Conservation (phyloP, 2,113 vertebrate species). For the Cephalopholis sonnerati region DNA sequence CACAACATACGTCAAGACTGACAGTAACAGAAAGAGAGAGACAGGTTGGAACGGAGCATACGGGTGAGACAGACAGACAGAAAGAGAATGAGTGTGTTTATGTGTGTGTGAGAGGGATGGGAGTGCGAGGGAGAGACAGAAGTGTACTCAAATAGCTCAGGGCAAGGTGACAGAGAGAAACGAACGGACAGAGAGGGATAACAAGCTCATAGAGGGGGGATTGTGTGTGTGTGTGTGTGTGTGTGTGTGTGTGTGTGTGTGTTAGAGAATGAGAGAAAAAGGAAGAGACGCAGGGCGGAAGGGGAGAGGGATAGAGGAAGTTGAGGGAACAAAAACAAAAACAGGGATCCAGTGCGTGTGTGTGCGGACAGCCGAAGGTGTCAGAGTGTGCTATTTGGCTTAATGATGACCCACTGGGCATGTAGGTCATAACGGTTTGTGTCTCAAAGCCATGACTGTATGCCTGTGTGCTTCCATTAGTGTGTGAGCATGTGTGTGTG, state of each 20-base stretch:
- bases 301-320: slow-evolving; percentile 64
- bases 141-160: slow-evolving; percentile 78
- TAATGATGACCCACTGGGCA: slow-evolving; percentile 78
- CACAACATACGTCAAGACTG: slow-evolving; percentile 44
- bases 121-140: slow-evolving; percentile 60
- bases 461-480: slow-evolving; percentile 62
- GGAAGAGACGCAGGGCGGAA: slow-evolving; percentile 52
- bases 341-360: slow-evolving; percentile 40
- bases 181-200: slow-evolving; percentile 72
- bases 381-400: slow-evolving; percentile 68
- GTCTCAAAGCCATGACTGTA: slow-evolving; percentile 66
- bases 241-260: slow-evolving; percentile 31
- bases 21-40: slow-evolving; percentile 31
- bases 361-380: slow-evolving; percentile 59
- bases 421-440: slow-evolving; percentile 76
- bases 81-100: slow-evolving; percentile 47
- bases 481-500: slow-evolving; percentile 13
- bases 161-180: slow-evolving; percentile 81
- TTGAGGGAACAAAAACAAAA: slow-evolving; percentile 69
- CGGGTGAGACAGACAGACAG: slow-evolving; percentile 46
- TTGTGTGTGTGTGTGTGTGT: slow-evolving; percentile 24
- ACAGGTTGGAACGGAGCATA: slow-evolving; percentile 26
- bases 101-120: slow-evolving; percentile 30
- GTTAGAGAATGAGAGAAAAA: slow-evolving; percentile 47
- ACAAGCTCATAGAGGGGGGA: slow-evolving; percentile 62